Evolutionary conservation across 2,113 vertebrate species (phyloP).

Genomic region (Gymnobelideus leadbeateri): DNA sequence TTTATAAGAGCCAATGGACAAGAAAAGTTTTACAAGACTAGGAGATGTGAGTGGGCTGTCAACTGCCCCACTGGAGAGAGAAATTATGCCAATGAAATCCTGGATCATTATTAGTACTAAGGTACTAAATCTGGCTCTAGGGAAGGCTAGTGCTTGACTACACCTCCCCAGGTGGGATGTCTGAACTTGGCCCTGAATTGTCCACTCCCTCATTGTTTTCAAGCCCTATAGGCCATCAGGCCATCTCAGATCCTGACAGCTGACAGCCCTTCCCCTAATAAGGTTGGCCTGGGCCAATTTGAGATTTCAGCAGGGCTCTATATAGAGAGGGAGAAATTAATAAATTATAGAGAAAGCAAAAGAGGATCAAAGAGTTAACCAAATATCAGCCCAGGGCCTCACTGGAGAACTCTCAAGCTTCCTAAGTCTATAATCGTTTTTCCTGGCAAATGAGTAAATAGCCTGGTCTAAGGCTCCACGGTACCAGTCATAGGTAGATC

Average conservation of each 20-base stretch:
- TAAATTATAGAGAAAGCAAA: neutral
- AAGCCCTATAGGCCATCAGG: neutral
- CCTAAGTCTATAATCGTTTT: neutral
- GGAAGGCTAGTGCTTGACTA: neutral
- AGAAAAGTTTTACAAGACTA: neutral
- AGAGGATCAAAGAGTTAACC: neutral
- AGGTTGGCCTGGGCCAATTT: neutral
- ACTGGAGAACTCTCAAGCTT: neutral
- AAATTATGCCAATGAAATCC: neutral
- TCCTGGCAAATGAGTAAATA: neutral
- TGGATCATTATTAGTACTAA: neutral
- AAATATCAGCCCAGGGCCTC: neutral
- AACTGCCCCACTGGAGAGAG: neutral
- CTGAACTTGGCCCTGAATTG: neutral
- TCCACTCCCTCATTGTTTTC: neutral
- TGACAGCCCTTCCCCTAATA: neutral
- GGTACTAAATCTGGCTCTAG: neutral
- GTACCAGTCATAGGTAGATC: neutral
- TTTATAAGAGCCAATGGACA: neutral
- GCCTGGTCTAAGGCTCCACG: neutral
- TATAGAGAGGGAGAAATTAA: neutral
- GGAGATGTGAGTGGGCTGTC: neutral
- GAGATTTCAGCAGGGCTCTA: neutral
- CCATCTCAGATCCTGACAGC: neutral
- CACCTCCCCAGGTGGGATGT: neutral